These are phyloP conservation scores for Merodon equestris DNA, from an alignment of 2,888 invertebrate genomes.

Conservation along the genomic window DNA sequence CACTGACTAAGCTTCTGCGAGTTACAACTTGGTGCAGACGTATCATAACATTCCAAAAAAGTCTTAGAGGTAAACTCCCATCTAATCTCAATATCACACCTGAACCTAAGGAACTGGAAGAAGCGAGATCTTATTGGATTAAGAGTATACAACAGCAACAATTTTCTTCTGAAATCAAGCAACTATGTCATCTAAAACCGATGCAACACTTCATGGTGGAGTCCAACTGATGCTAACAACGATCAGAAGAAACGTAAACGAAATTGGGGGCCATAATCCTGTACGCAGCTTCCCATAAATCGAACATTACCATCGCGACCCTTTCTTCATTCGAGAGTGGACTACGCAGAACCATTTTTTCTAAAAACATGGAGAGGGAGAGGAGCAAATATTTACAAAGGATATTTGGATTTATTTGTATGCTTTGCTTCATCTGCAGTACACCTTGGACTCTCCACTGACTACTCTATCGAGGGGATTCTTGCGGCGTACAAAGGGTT, in stretches of 20 bases:
- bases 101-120: conserved; percentile 8
- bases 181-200: conserved; percentile 12
- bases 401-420: conserved; percentile 6
- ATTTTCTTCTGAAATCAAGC: conserved; percentile 24
- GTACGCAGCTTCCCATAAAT: conserved; percentile 11
- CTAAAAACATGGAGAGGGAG: too few species aligned
- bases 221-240: conserved; percentile 41
- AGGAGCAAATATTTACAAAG: conserved; percentile 10
- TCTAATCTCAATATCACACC: not conserved
- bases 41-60: too few species aligned
- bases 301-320: too few species aligned
- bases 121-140: conserved; percentile 20
- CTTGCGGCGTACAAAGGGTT: too few species aligned
- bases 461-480: too few species aligned
- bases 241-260: conserved; percentile 31
- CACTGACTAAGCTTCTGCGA: too few species aligned
- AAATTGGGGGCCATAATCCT: conserved; percentile 14
- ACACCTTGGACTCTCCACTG: too few species aligned
- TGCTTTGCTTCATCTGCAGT: conserved; percentile 22
- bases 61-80: not conserved
- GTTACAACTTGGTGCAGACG: conserved; percentile 25
- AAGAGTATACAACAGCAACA: conserved; percentile 4
- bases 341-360: conserved; percentile 17
- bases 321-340: too few species aligned
- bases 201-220: conserved; percentile 41